Evolutionary conservation across 1,140 invertebrate species (phyloP).

Genomic region (Matsumurasca onukii): DNA sequence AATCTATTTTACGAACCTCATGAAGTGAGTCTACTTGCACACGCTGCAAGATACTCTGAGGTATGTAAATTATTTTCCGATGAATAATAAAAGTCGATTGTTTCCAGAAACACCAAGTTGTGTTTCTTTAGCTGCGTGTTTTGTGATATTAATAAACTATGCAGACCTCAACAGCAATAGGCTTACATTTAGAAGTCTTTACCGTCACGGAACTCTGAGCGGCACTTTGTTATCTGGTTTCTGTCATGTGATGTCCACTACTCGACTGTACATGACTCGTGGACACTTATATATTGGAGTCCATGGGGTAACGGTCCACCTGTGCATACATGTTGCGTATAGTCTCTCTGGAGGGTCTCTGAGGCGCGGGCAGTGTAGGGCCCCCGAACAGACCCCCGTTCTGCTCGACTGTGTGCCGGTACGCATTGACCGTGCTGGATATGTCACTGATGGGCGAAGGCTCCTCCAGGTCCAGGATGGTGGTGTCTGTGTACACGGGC

Average conservation of each 20-base stretch:
- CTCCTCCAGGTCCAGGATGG: conserved; percentile 39
- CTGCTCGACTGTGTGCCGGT: conserved; percentile 26
- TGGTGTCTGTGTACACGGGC: conserved; percentile 32
- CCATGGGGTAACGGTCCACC: conserved; percentile 43
- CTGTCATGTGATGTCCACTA: not conserved
- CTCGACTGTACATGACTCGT: not conserved
- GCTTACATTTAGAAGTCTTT: too few species aligned
- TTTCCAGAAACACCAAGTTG: too few species aligned
- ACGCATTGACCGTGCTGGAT: conserved; percentile 30
- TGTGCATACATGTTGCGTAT: conserved; percentile 47
- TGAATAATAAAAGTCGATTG: too few species aligned
- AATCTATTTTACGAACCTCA: too few species aligned
- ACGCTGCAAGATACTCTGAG: too few species aligned
- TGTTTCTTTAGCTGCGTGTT: too few species aligned
- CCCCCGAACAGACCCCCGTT: conserved; percentile 28
- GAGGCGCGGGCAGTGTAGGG: conserved; percentile 2
- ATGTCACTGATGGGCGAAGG: conserved; percentile 31
- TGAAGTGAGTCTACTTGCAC: too few species aligned
- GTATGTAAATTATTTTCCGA: too few species aligned
- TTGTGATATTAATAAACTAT: too few species aligned
- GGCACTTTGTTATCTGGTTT: conserved; percentile 3
- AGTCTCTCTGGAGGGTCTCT: conserved; percentile 42
- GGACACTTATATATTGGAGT: conserved; percentile 38
- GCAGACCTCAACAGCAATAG: too few species aligned
- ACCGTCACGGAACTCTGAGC: too few species aligned